Evolutionary conservation across 92 coral and sea anemone genomes (phyloP).

Genomic region (Meandrina meandrites): DNA sequence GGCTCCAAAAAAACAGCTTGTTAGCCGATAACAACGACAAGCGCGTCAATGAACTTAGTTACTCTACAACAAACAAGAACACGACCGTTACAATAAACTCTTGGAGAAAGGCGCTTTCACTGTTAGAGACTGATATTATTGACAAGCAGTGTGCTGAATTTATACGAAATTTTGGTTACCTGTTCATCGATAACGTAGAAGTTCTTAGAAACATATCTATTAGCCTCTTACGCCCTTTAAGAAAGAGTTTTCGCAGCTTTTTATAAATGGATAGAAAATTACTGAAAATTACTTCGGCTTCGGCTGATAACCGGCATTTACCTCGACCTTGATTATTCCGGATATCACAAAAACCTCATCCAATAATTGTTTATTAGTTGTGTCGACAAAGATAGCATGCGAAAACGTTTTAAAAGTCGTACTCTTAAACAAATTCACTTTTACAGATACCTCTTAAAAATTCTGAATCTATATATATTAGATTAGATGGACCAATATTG

Average conservation of each 20-base stretch:
- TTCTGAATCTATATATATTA: too few relatives aligned
- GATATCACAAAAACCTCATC: too few relatives aligned
- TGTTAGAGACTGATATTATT: not conserved
- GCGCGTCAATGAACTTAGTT: not conserved
- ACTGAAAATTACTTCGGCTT: too few relatives aligned
- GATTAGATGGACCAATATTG: too few relatives aligned
- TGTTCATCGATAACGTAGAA: not conserved
- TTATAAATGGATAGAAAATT: too few relatives aligned
- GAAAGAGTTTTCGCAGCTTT: not conserved
- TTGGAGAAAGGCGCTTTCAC: slow-evolving; percentile 38
- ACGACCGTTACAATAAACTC: not conserved
- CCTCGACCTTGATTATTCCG: too few relatives aligned
- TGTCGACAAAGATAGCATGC: too few relatives aligned
- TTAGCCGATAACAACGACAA: not conserved
- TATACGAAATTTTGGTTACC: slow-evolving; percentile 48
- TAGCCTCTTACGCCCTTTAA: not conserved
- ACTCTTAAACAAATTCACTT: too few relatives aligned
- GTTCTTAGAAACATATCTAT: not conserved
- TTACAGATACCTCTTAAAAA: too few relatives aligned
- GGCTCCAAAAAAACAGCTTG: slow-evolving; percentile 23
- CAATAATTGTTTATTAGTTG: too few relatives aligned
- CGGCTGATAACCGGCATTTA: too few relatives aligned
- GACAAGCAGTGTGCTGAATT: slow-evolving; percentile 42
- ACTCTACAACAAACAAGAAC: not conserved
- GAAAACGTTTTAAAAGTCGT: too few relatives aligned